Conservation (phyloP, 2,888 invertebrate genomes). For the Euproctis similis region DNA sequence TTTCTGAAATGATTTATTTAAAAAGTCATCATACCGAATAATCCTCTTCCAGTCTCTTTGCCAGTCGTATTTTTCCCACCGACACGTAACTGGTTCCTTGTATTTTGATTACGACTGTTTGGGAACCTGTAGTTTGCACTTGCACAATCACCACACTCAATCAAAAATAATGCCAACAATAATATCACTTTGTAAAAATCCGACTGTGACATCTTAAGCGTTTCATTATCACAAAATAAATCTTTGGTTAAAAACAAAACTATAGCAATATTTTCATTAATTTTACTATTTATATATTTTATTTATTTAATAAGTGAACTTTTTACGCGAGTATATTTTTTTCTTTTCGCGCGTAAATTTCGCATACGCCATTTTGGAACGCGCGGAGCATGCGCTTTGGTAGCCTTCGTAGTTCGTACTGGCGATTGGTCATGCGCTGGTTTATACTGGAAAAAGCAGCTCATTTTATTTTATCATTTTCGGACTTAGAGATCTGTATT, state of each 20-base stretch:
- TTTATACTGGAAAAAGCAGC: too few relatives aligned
- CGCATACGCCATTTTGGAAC: constrained; percentile 37
- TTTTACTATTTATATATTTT: too few relatives aligned
- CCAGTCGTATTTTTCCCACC: constrained; percentile 13
- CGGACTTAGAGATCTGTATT: too few relatives aligned
- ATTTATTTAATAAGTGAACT: constrained; percentile 4
- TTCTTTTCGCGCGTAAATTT: constrained; percentile 45
- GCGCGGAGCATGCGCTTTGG: constrained; percentile 47
- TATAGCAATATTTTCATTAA: constrained; percentile 1
- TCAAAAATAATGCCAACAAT: constrained; percentile 34
- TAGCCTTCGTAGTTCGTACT: constrained; percentile 32
- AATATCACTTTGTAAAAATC: constrained; percentile 36
- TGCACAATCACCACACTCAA: constrained; percentile 29
- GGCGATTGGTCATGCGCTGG: constrained; percentile 25
- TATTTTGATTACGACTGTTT: constrained; percentile 25
- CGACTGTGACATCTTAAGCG: constrained; percentile 51
- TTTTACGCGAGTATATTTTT: constrained; percentile 11
- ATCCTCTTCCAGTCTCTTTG: constrained; percentile 20
- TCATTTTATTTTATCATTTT: too few relatives aligned
- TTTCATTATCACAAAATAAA: constrained; percentile 47
- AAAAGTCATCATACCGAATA: constrained; percentile 23
- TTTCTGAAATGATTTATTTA: too few relatives aligned
- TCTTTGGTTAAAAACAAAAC: constrained; percentile 31
- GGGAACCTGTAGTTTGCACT: constrained; percentile 26
- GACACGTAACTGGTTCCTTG: constrained; percentile 10